Conservation (phyloP, 2,113 vertebrate genomes). For the Delphinapterus leucas region DNA sequence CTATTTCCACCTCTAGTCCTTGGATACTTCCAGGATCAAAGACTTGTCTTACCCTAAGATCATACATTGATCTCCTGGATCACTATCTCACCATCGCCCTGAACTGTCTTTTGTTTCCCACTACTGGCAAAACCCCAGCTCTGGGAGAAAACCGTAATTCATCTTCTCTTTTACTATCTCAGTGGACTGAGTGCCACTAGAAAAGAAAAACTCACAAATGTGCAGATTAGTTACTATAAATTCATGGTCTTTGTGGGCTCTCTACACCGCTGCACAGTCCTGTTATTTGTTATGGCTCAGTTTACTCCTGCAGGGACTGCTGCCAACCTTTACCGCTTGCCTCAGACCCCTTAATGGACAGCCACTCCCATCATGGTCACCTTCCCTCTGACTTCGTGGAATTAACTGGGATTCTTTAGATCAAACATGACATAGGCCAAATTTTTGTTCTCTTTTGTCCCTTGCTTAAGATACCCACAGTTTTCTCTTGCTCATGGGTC, state of each 20-base stretch:
- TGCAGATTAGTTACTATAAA: slow-evolving; percentile 28
- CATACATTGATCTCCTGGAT: neutral
- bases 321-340: slow-evolving; percentile 11
- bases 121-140: neutral
- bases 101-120: neutral
- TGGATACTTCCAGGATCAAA: neutral
- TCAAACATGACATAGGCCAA: neutral
- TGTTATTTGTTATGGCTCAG: slow-evolving; percentile 33
- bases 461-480: neutral
- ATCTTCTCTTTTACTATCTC: neutral
- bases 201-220: slow-evolving; percentile 11
- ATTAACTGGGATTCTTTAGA: slow-evolving; percentile 32
- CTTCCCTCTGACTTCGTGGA: slow-evolving; percentile 15
- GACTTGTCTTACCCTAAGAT: neutral
- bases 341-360: slow-evolving; percentile 37
- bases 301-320: neutral
- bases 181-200: neutral
- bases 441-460: slow-evolving; percentile 13
- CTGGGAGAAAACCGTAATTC: slow-evolving; percentile 22
- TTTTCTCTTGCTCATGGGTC: neutral
- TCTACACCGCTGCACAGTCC: neutral
- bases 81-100: neutral
- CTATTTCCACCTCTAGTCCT: neutral
- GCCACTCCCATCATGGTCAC: neutral
- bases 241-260: slow-evolving; percentile 15